Evolutionary conservation across 2,113 vertebrate genomes (phyloP), one percentile per base, ranked within the genome.

Genomic region (Galbula dea): DNA sequence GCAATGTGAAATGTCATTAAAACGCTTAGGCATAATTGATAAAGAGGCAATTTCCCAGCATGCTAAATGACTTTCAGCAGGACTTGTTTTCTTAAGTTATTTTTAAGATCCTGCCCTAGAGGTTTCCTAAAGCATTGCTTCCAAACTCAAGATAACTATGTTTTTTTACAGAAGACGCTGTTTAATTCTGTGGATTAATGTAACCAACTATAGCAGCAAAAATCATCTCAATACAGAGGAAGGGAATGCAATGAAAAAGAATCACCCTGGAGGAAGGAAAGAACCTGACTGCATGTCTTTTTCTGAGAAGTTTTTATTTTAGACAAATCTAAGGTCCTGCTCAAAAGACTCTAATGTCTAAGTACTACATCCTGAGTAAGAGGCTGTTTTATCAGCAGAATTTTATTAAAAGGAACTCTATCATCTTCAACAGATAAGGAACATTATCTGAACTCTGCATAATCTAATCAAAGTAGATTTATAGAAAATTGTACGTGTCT

Each of bases 1-100:
- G 46, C 69, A 74, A 63, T 86, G 43, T 86, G 76, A 94, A 96
- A 93, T 63, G 85, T 83, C 94, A 90, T 93, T 91, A 83, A 91
- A 93, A 90, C 14, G 23, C n/a, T 67, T 89, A 66, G 52, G 32
- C 39, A 52, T 93, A 96, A 93, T 71, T 88, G 65, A 91, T 92
- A 90, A 79, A 65, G 83, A 88, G 43, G 52, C 19, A 79, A 83
- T 78, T 83, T 86, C 68, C 83, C 73, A 88, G 76, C 36, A 66
- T 49, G 51, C 41, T 46, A 91, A 79, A 87, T 66, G 43, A 62
- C 34, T 88, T 93, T 80, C 82, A 93, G 34, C 27, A 65, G 10
- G 14, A 69, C 43, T 74, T 68, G 21, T 32, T 81, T 95, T 68
- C 36, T 82, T 72, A 74, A 90, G 51, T 51, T 81, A 57, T 86